Evolutionary conservation across 1,140 invertebrate genomes (phyloP).

Genomic region (Drosophila miranda): DNA sequence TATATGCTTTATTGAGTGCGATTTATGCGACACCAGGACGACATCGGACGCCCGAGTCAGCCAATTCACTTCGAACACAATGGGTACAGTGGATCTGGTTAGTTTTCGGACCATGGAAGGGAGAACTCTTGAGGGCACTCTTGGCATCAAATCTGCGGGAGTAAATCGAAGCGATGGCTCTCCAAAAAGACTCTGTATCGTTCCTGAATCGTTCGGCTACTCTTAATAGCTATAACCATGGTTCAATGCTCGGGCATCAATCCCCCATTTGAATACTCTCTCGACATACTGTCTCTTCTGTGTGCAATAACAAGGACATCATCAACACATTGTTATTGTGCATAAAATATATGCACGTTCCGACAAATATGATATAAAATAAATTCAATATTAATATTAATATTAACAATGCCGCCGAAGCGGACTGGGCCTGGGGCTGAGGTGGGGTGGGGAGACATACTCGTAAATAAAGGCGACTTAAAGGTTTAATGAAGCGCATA

Average conservation of each 20-base stretch:
- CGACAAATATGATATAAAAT: constrained; percentile 46
- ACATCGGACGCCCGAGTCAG: constrained; percentile 38
- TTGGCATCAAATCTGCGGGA: too few relatives aligned
- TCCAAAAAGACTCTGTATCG: too few relatives aligned
- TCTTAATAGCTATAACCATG: too few relatives aligned
- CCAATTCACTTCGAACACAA: constrained; percentile 66
- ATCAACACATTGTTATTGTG: constrained; percentile 43
- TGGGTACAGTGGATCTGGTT: not conserved
- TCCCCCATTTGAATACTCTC: too few relatives aligned
- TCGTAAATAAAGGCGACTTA: constrained; percentile 71
- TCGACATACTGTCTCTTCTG: constrained; percentile 17
- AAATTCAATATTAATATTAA: constrained; percentile 74
- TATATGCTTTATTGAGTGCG: constrained; percentile 79
- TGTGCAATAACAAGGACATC: constrained; percentile 43
- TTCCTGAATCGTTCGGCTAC: too few relatives aligned
- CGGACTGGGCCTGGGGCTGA: not conserved
- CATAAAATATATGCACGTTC: constrained; percentile 22
- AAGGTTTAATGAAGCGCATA: constrained; percentile 78
- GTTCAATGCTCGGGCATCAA: too few relatives aligned
- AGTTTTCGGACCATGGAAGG: too few relatives aligned
- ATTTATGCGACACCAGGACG: constrained; percentile 71
- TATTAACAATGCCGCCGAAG: constrained; percentile 54
- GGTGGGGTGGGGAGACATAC: not conserved
- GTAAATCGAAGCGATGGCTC: too few relatives aligned
- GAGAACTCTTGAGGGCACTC: too few relatives aligned